Evolutionary conservation across 2,797 vertebrate species (phyloP).

Genomic region (Urophycis tenuis): DNA sequence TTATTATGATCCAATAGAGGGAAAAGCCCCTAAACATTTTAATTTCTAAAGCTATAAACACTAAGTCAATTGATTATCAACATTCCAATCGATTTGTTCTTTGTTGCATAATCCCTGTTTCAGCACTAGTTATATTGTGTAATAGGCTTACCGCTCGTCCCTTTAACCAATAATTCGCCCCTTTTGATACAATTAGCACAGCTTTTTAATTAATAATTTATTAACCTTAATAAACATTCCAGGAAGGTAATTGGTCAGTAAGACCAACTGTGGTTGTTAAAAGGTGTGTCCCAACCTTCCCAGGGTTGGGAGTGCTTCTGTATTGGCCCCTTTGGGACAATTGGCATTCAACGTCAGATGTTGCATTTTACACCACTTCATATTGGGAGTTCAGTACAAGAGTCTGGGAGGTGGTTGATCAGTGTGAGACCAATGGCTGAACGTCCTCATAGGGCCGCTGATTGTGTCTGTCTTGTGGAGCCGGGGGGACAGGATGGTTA

Average conservation of each 20-base stretch:
- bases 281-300: background rate
- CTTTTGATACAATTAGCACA: background rate
- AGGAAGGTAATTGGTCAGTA: background rate
- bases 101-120: background rate
- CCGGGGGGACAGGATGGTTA: too few relatives aligned
- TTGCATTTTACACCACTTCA: too few relatives aligned
- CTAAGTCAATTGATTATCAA: background rate
- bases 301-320: background rate
- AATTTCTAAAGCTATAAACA: too few relatives aligned
- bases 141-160: background rate
- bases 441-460: too few relatives aligned
- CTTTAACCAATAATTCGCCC: background rate
- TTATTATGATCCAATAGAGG: too few relatives aligned
- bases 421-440: too few relatives aligned
- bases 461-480: too few relatives aligned
- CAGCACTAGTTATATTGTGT: background rate
- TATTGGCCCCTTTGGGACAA: too few relatives aligned
- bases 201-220: background rate
- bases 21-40: too few relatives aligned
- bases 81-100: background rate
- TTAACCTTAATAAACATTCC: too few relatives aligned
- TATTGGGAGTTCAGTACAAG: background rate
- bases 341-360: too few relatives aligned
- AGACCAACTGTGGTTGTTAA: background rate
- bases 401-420: background rate